These are phyloP conservation scores for Phyllopteryx taeniolatus DNA, from an alignment of 2,113 vertebrate species.

Conservation along the genomic window DNA sequence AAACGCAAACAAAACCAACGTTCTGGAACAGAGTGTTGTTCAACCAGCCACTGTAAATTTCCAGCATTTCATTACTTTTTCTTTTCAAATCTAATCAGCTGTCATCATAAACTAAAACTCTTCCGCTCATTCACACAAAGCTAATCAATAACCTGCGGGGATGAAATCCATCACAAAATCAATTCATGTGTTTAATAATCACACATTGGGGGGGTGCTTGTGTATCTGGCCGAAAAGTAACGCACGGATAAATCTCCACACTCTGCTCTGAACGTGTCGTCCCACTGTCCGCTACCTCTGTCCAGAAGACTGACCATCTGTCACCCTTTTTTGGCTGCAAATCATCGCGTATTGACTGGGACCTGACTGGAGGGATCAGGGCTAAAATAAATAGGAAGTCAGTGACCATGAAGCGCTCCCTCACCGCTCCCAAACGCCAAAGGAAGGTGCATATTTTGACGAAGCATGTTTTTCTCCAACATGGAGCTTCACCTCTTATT, in stretches of 20 bases:
- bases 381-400: slow-evolving; percentile 69
- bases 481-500: slow-evolving; percentile 9
- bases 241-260: slow-evolving; percentile 55
- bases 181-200: slow-evolving; percentile 28
- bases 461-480: slow-evolving; percentile 21
- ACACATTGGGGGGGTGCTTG: background rate
- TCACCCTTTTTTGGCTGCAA: slow-evolving; percentile 47
- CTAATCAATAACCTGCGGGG: slow-evolving; percentile 25
- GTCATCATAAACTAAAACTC: slow-evolving; percentile 39
- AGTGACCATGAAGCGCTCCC: slow-evolving; percentile 59
- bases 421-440: slow-evolving; percentile 54
- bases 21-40: too few relatives aligned
- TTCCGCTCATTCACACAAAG: slow-evolving; percentile 31
- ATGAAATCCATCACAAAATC: slow-evolving; percentile 60
- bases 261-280: slow-evolving; percentile 50
- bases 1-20: too few relatives aligned
- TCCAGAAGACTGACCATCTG: slow-evolving; percentile 62
- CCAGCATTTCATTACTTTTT: slow-evolving; percentile 16
- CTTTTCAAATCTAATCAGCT: slow-evolving; percentile 35
- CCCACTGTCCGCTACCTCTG: slow-evolving; percentile 18
- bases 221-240: slow-evolving; percentile 11
- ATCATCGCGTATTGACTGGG: slow-evolving; percentile 68
- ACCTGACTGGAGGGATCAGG: slow-evolving; percentile 50
- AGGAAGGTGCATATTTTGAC: slow-evolving; percentile 51
- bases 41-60: background rate